Conservation (phyloP, 2,113 vertebrate species). For the Anser cygnoides region DNA sequence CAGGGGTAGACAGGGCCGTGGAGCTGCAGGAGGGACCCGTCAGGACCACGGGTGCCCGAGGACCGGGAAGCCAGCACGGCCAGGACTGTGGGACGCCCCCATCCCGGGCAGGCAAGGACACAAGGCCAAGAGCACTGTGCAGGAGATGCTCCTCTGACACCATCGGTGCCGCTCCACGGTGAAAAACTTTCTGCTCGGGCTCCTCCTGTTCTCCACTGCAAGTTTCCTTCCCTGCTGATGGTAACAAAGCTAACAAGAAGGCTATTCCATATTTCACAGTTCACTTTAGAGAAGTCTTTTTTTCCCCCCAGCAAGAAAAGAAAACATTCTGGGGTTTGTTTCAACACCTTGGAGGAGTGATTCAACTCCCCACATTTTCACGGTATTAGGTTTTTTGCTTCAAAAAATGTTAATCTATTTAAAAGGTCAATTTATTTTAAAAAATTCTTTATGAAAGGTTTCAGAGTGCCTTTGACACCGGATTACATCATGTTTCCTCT, state of each 20-base stretch:
- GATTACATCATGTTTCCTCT: slow-evolving; percentile 50
- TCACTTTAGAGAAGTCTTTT: background rate
- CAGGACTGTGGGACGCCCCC: fast-evolving
- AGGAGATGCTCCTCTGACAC: background rate
- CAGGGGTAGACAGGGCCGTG: background rate
- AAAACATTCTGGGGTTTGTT: slow-evolving; percentile 11
- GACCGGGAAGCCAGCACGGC: background rate
- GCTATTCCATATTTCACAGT: slow-evolving; percentile 23
- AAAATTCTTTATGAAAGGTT: background rate
- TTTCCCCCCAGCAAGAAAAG: background rate
- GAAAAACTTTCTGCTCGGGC: background rate
- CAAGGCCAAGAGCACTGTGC: background rate
- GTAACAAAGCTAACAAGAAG: background rate
- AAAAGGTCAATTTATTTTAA: slow-evolving; percentile 7
- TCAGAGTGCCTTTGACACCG: background rate
- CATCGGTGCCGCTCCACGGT: fast-evolving
- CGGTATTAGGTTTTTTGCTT: background rate
- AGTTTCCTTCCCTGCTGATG: background rate
- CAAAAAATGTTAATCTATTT: slow-evolving; percentile 40
- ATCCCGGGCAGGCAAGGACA: fast-evolving
- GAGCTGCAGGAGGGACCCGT: background rate
- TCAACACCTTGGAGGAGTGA: slow-evolving; percentile 18
- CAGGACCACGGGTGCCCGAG: fast-evolving
- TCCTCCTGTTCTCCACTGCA: background rate
- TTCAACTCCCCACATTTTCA: background rate